Base-by-base conservation (phyloP, 2,113 vertebrate species). In the Ageneiosus marmoratus region DNA sequence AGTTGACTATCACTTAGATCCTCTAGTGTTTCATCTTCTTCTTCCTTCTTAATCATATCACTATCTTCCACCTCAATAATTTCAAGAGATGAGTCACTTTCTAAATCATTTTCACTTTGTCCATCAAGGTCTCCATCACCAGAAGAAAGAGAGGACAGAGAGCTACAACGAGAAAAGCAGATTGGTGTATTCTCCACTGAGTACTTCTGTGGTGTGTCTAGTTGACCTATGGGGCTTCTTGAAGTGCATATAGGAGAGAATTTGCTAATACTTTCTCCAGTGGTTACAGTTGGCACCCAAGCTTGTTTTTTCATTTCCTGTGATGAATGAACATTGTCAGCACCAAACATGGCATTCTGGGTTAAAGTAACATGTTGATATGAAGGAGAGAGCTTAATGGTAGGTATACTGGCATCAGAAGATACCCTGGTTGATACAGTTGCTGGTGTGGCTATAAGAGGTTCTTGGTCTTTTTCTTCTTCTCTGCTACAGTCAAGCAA, bases 91-190 rank as follows among this genome's bases (percentile, higher is more conserved):
- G 6, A 96, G 95, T 94, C 72, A 90, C 97, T 94, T 92, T 94
- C 93, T 89, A 96, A 0, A 88, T 97, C 88, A 89, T 96, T 85
- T 83, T 96, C 95, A 29, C 95, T 95, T 87, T 96, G 94, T 78
- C 94, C 92, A 0, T 97, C 97, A 13, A 96, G 88, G 0, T 90
- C 94, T 0, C 95, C 97, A 46, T 98, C 97, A 0, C 96, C 95
- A 0, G 97, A 99, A 34, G 97, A 99, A 1, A 99, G 94, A 0
- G 98, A 99, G 15, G 97, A 99, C 62, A 99, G 92, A 2, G 98
- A 99, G 77, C 97, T 98, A 84, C 97, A 98, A 0, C 97, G 95
- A 10, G 97, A 99, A 88, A 99, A 97, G 89, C 96, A 97, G 81
- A 97, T 96, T 0, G 97, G 96, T 0, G 95, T 97, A 34, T 97